Conservation (phyloP, 2,797 vertebrate species). For the Catamblyrhynchus diadema region DNA sequence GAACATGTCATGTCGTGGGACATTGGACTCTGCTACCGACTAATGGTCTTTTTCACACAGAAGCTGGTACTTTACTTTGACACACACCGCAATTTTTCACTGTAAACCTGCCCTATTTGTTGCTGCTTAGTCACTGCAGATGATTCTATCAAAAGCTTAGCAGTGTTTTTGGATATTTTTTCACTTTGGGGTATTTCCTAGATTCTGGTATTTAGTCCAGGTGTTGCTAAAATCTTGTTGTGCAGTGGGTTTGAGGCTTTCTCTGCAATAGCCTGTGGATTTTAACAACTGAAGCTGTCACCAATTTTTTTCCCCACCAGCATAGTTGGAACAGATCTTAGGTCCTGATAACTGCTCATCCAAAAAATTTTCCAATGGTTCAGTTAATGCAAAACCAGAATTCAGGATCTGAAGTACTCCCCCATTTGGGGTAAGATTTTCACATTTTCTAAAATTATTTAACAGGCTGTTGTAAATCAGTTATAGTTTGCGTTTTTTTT, state of each 20-base stretch:
- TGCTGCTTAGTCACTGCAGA: background rate
- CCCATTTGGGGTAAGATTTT: background rate
- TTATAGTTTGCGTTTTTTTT: background rate
- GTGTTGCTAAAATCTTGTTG: background rate
- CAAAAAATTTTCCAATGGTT: background rate
- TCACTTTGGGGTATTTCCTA: background rate
- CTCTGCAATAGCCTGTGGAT: rapidly evolving
- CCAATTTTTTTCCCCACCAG: background rate
- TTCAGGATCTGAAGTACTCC: background rate
- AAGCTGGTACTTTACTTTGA: background rate
- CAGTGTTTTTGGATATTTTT: background rate
- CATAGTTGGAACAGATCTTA: background rate
- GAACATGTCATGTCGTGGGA: background rate
- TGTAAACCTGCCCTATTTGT: background rate
- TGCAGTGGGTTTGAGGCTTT: background rate
- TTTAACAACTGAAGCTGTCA: background rate
- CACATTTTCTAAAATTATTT: background rate
- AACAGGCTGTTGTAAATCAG: background rate
- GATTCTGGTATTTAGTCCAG: background rate
- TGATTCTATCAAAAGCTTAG: background rate
- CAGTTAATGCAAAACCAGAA: background rate
- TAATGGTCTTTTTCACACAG: background rate
- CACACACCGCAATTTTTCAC: background rate
- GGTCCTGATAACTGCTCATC: background rate
- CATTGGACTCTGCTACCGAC: background rate